Percentiles rank a stretch among this genome's conserved stretches.
These are phyloP conservation scores for Syngnathus scovelli DNA, from an alignment of 2,113 vertebrate genomes.

Conservation along the genomic window DNA sequence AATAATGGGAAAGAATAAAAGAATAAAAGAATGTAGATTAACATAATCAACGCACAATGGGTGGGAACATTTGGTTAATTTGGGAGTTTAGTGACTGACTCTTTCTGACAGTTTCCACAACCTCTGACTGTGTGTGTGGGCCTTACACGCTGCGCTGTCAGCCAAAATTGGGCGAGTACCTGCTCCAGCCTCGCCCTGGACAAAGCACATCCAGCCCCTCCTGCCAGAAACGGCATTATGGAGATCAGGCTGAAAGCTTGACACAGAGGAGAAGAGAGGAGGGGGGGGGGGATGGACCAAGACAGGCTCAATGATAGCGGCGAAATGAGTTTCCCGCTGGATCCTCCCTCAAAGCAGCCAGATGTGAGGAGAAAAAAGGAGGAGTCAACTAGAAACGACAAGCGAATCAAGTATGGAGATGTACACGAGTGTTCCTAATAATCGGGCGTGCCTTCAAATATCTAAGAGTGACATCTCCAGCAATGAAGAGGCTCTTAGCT, in stretches of 20 bases:
- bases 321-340: constrained; percentile 43
- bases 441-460: background rate
- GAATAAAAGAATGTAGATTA: no score
- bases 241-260: constrained; percentile 50
- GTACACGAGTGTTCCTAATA: no score
- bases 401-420: background rate
- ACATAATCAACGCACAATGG: no score
- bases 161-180: constrained; percentile 42
- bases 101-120: constrained; percentile 11
- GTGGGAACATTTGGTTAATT: no score
- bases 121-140: constrained; percentile 14
- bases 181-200: constrained; percentile 35
- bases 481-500: constrained; percentile 8
- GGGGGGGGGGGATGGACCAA: constrained; percentile 27
- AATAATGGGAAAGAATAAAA: no score
- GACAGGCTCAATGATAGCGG: constrained; percentile 20
- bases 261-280: constrained; percentile 37
- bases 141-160: constrained; percentile 21
- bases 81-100: background rate
- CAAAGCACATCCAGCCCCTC: constrained; percentile 31
- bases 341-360: constrained; percentile 19
- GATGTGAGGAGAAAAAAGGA: constrained; percentile 9
- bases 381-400: background rate
- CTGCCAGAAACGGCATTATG: constrained; percentile 55
- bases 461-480: constrained; percentile 6